Percentiles rank a stretch among this genome's conserved stretches.
Conservation (phyloP, 2,888 invertebrate genomes). For the Chalcis sispes region DNA sequence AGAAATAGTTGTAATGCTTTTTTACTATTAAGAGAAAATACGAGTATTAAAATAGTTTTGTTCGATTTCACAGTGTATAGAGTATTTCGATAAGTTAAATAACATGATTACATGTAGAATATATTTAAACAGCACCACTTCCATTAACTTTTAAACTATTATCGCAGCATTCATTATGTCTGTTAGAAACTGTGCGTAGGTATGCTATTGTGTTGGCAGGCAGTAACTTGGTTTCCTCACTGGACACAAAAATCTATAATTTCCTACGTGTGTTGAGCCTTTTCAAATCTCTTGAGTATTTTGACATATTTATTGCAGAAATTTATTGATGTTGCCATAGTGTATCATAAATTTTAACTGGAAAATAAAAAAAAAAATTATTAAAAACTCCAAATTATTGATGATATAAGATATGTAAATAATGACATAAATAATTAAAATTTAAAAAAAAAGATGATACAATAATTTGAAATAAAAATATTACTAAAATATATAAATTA, state of each 20-base stretch:
- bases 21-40: slow-evolving; percentile 34
- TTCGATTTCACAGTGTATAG: slow-evolving; percentile 40
- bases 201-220: slow-evolving; percentile 54
- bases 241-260: slow-evolving; percentile 57
- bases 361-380: slow-evolving; percentile 38
- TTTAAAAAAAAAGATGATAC: background rate
- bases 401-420: background rate
- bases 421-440: too few relatives aligned
- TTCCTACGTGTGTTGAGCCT: slow-evolving; percentile 41
- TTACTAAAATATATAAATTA: too few relatives aligned
- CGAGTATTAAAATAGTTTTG: slow-evolving; percentile 45
- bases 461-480: too few relatives aligned
- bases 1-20: slow-evolving; percentile 24
- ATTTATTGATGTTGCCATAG: slow-evolving; percentile 27
- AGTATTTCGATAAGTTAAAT: slow-evolving; percentile 54
- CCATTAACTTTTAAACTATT: slow-evolving; percentile 54
- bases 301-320: slow-evolving; percentile 54
- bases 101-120: slow-evolving; percentile 45
- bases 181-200: slow-evolving; percentile 52
- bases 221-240: slow-evolving; percentile 54
- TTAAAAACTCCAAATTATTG: slow-evolving; percentile 10
- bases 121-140: slow-evolving; percentile 53
- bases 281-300: slow-evolving; percentile 56
- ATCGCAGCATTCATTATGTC: slow-evolving; percentile 51
- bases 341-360: slow-evolving; percentile 41